These are phyloP conservation scores for Cinclus mexicanus DNA, from an alignment of 2,113 vertebrate species.

Conservation along the genomic window DNA sequence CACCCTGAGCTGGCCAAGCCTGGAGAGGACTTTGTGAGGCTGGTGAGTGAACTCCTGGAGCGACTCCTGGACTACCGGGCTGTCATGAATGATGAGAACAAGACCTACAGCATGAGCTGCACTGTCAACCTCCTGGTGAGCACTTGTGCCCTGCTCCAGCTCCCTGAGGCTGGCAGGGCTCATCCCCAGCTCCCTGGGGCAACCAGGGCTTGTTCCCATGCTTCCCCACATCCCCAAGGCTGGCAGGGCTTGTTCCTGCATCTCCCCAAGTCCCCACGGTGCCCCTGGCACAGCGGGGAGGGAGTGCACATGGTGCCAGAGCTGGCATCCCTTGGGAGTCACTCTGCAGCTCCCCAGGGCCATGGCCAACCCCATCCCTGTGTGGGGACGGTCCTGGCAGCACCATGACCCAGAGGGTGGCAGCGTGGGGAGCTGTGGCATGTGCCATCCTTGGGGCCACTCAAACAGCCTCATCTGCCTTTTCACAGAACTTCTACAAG, in stretches of 20 bases:
- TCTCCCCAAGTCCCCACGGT: fast-evolving
- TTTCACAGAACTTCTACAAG: conserved; percentile 70
- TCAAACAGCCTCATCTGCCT: neutral
- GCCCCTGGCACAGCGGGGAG: neutral
- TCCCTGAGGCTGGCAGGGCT: neutral
- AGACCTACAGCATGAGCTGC: conserved; percentile 72
- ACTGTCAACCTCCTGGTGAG: conserved; percentile 68
- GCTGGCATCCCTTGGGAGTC: neutral
- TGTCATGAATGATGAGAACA: conserved; percentile 63
- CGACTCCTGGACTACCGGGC: conserved; percentile 65
- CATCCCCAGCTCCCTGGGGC: neutral
- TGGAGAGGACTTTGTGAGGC: neutral
- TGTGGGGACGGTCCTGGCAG: fast-evolving
- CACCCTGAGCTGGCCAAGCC: conserved; percentile 33
- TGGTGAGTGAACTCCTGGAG: conserved; percentile 58
- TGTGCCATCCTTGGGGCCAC: neutral
- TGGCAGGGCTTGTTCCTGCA: neutral
- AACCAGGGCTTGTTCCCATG: fast-evolving
- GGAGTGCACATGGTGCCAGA: neutral
- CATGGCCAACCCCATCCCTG: neutral
- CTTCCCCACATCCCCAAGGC: neutral
- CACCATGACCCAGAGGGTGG: neutral
- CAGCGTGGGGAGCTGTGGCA: fast-evolving
- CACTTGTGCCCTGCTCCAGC: no score
- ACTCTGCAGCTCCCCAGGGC: fast-evolving